Percentiles rank a stretch among this genome's conserved stretches.
Evolutionary conservation across 2,888 invertebrate genomes (phyloP).

Genomic region (Orthosia gracilis): DNA sequence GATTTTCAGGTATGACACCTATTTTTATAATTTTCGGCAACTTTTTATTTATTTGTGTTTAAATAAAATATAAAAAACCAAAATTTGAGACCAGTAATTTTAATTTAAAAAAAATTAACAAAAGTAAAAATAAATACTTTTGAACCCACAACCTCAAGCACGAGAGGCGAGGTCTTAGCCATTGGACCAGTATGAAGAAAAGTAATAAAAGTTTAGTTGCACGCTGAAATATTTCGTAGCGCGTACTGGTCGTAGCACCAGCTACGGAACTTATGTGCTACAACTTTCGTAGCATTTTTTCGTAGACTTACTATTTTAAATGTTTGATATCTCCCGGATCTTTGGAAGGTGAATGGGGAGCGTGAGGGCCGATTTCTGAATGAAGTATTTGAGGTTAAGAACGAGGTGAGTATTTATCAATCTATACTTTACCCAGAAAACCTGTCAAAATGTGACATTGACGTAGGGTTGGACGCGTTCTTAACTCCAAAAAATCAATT

Average conservation of each 20-base stretch:
- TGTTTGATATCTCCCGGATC: background rate
- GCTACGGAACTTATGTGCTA: slow-evolving; percentile 34
- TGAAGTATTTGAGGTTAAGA: no score
- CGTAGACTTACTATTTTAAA: no score
- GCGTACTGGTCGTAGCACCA: slow-evolving; percentile 38
- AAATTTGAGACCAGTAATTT: background rate
- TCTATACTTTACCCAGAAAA: no score
- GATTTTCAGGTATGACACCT: slow-evolving; percentile 53
- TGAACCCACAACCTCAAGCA: no score
- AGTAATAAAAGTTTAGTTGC: background rate
- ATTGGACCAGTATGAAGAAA: background rate
- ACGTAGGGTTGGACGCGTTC: no score
- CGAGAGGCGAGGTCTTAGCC: no score
- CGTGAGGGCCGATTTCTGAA: no score
- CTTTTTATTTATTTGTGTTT: background rate
- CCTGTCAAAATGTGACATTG: no score
- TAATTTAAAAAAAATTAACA: background rate
- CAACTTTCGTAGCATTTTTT: background rate
- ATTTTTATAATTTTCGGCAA: slow-evolving; percentile 2
- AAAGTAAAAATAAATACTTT: no score
- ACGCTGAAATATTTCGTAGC: slow-evolving; percentile 21
- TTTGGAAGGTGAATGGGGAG: background rate
- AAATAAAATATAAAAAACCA: background rate
- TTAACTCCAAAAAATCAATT: no score
- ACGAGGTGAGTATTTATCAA: no score